phyloP scores from a whole-genome alignment of 2,888 invertebrate species.

The Leucophora obtusa region DNA sequence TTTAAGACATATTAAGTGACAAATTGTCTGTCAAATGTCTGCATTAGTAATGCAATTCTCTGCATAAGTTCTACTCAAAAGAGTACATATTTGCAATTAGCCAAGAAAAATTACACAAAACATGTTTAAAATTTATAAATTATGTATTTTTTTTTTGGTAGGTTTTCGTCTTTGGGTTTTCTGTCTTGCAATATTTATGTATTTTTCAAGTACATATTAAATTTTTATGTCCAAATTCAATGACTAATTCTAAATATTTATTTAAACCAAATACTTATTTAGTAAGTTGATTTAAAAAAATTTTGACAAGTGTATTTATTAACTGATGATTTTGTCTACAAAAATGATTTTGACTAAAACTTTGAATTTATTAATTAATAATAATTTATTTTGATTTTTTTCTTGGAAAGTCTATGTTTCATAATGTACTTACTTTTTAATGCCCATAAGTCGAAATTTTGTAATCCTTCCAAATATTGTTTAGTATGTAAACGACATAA shows the following conservation, averaged over 20 bases:
- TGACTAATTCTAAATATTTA: slow-evolving; percentile 38
- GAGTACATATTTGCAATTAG: background rate
- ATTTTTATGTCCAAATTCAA: background rate
- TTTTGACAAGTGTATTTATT: background rate
- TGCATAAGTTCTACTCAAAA: background rate
- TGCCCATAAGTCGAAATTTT: slow-evolving; percentile 77
- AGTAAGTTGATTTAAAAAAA: background rate
- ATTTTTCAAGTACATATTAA: background rate
- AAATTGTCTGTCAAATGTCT: slow-evolving; percentile 60
- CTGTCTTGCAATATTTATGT: slow-evolving; percentile 28
- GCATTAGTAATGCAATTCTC: slow-evolving; percentile 3
- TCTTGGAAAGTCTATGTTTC: too few species aligned
- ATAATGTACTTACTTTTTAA: slow-evolving; percentile 74
- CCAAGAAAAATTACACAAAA: slow-evolving; percentile 3
- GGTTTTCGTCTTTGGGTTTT: background rate
- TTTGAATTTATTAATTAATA: too few species aligned
- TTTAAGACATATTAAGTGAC: slow-evolving; percentile 33
- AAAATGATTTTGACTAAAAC: too few species aligned
- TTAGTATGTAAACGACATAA: slow-evolving; percentile 73
- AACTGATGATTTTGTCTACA: background rate
- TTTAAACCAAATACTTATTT: slow-evolving; percentile 5
- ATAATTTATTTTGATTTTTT: too few species aligned
- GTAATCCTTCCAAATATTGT: slow-evolving; percentile 72
- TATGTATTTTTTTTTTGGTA: background rate
- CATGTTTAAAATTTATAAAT: background rate